phyloP scores from a whole-genome alignment of 1,140 invertebrate species.

The Scaptomyza montana region DNA sequence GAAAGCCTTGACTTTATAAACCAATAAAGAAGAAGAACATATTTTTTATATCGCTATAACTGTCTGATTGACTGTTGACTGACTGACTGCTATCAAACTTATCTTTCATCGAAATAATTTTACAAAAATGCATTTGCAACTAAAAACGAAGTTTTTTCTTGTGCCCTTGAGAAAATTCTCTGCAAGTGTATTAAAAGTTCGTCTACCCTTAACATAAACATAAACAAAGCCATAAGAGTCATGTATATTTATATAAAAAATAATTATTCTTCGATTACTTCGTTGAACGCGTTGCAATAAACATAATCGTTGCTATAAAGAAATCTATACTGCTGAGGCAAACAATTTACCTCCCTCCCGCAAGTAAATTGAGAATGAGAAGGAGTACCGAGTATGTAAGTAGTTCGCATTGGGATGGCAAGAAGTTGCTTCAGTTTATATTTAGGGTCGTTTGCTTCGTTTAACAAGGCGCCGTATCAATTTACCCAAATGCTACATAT shows the following conservation, averaged over 20 bases:
- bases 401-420: background rate
- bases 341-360: background rate
- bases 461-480: constrained; percentile 62
- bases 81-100: too few species aligned
- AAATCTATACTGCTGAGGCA: constrained; percentile 18
- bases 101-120: too few species aligned
- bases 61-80: too few species aligned
- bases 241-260: constrained; percentile 12
- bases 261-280: constrained; percentile 42
- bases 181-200: too few species aligned
- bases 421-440: background rate
- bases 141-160: too few species aligned
- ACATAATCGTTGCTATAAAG: constrained; percentile 56
- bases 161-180: too few species aligned
- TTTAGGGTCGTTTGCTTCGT: constrained; percentile 28
- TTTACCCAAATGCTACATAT: constrained; percentile 60
- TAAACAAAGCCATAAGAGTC: constrained; percentile 27
- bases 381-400: background rate
- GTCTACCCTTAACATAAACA: constrained; percentile 28
- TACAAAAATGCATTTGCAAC: too few species aligned
- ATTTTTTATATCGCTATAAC: too few species aligned
- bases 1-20: too few species aligned
- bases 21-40: too few species aligned
- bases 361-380: too few species aligned
- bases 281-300: constrained; percentile 55